phyloP scores from a whole-genome alignment of 1,140 invertebrate species.

The Anoplolepis gracilipes region DNA sequence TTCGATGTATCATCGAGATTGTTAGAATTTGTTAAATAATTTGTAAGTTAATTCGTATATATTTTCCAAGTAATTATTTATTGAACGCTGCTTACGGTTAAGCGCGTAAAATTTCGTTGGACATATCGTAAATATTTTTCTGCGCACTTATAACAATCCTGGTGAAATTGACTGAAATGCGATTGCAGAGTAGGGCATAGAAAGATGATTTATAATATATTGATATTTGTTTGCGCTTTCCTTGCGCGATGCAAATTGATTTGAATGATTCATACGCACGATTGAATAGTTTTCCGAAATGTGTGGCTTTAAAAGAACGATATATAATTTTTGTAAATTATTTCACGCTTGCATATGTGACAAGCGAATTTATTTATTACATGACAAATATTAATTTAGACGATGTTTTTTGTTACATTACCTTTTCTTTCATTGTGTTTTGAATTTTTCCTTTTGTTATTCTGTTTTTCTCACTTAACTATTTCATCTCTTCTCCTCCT shows the following conservation, averaged over 20 bases:
- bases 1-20: background rate
- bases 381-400: slow-evolving; percentile 41
- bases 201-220: background rate
- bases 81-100: slow-evolving; percentile 28
- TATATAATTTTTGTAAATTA: slow-evolving; percentile 6
- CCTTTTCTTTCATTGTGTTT: slow-evolving; percentile 17
- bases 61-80: slow-evolving; percentile 50
- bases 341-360: background rate
- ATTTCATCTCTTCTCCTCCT: background rate
- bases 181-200: background rate
- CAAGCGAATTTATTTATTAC: slow-evolving; percentile 11
- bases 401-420: slow-evolving; percentile 1
- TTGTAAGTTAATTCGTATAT: slow-evolving; percentile 43
- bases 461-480: background rate
- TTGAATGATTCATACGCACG: background rate
- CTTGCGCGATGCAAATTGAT: background rate
- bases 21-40: slow-evolving; percentile 26
- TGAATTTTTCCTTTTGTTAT: background rate
- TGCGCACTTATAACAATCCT: background rate
- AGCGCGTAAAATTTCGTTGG: slow-evolving; percentile 28
- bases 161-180: background rate
- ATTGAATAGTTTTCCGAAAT: slow-evolving; percentile 14
- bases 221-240: slow-evolving; percentile 27
- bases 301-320: background rate
- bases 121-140: slow-evolving; percentile 21